These are phyloP conservation scores for Drosophila prolongata DNA, from an alignment of 2,888 invertebrate genomes.

Conservation along the genomic window DNA sequence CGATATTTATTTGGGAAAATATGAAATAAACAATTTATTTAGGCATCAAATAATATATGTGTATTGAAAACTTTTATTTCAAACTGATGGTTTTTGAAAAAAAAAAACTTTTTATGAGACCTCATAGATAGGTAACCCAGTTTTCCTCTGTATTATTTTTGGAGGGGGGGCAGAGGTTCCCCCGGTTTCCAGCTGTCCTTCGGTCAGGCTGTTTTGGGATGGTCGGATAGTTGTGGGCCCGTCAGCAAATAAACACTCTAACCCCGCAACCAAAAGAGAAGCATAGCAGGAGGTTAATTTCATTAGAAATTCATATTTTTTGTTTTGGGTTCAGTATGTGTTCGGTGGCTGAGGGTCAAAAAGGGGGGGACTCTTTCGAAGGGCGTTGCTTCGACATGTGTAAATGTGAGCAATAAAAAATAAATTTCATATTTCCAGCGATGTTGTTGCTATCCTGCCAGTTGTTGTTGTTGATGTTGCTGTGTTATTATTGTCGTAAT, in stretches of 20 bases:
- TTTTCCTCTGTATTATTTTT: conserved; percentile 7
- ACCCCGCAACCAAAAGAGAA: conserved; percentile 3
- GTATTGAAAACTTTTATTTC: too few species aligned
- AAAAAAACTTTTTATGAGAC: neutral
- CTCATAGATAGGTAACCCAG: neutral
- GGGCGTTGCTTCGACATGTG: conserved; percentile 72
- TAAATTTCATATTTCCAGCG: conserved; percentile 48
- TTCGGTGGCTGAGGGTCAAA: neutral
- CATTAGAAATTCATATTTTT: conserved; percentile 83
- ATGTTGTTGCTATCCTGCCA: conserved; percentile 24
- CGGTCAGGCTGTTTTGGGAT: conserved; percentile 36
- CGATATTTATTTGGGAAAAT: neutral
- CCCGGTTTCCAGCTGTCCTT: conserved; percentile 31
- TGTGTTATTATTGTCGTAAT: conserved; percentile 74
- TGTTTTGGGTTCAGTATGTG: conserved; percentile 25
- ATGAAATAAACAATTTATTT: too few species aligned
- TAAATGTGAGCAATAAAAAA: conserved; percentile 76
- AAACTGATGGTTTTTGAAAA: too few species aligned
- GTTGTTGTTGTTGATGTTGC: conserved; percentile 52
- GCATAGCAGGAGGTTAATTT: conserved; percentile 77
- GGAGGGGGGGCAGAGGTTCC: neutral
- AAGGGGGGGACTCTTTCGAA: neutral
- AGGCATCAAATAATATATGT: too few species aligned
- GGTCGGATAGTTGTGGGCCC: conserved; percentile 51
- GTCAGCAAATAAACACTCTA: conserved; percentile 75